Evolutionary conservation across 2,797 vertebrate genomes (phyloP), one percentile per base, ranked within the genome.

Genomic region (Adelosebastes latens): DNA sequence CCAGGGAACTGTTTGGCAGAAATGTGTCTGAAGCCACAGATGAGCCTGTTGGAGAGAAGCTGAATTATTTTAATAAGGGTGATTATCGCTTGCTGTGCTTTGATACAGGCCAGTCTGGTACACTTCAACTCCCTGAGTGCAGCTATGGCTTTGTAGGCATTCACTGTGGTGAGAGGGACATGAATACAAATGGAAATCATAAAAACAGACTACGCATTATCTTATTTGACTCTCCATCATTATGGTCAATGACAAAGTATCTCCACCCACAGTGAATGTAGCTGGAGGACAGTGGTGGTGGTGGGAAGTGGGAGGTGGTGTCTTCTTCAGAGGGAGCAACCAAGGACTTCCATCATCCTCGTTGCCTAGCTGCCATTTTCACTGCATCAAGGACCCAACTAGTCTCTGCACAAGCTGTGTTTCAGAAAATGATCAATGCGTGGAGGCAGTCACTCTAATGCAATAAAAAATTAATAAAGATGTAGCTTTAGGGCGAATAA

Each of bases 311-410:
- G 78, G 3, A 60, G 67, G 72, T 49, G 29, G 67, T 11, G 55
- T 66, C 84, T 79, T 83, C 81, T 85, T 88, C 59, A 72, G 71
- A 70, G 46, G 69, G 55, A 78, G 53, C 77, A 72, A 69, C 80
- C 72, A 68, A 83, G 75, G 87, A 84, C 79, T 86, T 59, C 66
- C 69, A 79, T 55, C 77, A 71, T 84, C 63, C 88, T 71, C 79
- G 93, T 94, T 94, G 91, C 94, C 91, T 92, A 93, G 93, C 92
- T 94, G 92, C 94, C 87, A 80, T 84, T 90, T 89, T 64, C 79
- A 67, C 67, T 27, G 73, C 78, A 84, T 86, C 84, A 88, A 92
- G 72, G 87, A 89, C 80, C 67, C 42, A 58, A 39, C 55, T 67
- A 16, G 36, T 83, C 70, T 80, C 59, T 32, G 4, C 68, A 73